Conservation (phyloP, 2,797 vertebrate genomes). For the Mus spretus region DNA sequence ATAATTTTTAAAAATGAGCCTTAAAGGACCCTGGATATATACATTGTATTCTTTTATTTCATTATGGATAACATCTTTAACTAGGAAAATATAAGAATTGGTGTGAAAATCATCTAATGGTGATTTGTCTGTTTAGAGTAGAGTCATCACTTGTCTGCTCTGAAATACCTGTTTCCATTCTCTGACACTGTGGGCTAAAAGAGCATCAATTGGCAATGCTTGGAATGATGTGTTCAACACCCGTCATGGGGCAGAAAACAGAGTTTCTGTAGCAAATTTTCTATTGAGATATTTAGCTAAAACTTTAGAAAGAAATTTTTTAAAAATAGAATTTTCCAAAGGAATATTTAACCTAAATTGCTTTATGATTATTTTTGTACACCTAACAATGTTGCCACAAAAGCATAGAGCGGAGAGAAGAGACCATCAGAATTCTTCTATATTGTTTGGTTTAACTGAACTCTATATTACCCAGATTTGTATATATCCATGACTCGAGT, state of each 20-base stretch:
- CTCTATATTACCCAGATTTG: background rate
- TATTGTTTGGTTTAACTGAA: background rate
- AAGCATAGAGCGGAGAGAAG: background rate
- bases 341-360: background rate
- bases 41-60: background rate
- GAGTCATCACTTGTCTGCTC: background rate
- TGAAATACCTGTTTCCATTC: background rate
- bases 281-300: background rate
- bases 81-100: background rate
- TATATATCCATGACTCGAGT: background rate
- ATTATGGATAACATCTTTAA: background rate
- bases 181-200: background rate
- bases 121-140: background rate
- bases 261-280: background rate
- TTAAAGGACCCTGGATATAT: rapidly evolving
- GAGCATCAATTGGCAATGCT: rapidly evolving
- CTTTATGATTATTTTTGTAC: background rate
- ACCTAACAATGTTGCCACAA: background rate
- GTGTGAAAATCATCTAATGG: background rate
- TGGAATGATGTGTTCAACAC: background rate
- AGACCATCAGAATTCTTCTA: background rate
- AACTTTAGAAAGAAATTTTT: background rate
- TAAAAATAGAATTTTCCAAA: background rate
- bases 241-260: background rate
- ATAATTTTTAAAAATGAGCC: background rate